phyloP scores from a whole-genome alignment of 2,113 vertebrate species.

The Albula goreensis region DNA sequence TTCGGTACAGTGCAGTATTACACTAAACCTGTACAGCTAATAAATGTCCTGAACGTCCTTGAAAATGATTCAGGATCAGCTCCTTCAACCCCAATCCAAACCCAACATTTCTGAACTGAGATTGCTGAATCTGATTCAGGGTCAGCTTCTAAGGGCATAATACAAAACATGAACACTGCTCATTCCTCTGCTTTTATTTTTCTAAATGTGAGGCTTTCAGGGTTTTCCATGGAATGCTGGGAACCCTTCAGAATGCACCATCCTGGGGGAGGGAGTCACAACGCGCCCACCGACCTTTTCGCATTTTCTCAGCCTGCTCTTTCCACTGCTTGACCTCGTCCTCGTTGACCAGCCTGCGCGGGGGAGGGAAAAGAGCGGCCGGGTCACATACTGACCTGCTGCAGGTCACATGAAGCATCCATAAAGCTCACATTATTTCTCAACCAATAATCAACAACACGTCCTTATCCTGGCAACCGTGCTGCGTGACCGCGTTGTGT shows the following conservation, averaged over 20 bases:
- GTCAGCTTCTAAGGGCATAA: neutral
- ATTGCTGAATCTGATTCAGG: no score
- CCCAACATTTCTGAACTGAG: neutral
- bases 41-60: neutral
- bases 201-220: neutral
- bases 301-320: constrained; percentile 98
- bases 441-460: no score
- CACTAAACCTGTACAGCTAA: neutral
- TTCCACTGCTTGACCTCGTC: constrained; percentile 99
- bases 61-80: neutral
- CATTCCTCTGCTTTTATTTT: no score
- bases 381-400: neutral
- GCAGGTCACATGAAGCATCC: neutral
- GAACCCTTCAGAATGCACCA: neutral
- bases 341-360: constrained; percentile 92
- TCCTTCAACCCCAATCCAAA: neutral
- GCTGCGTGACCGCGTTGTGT: neutral
- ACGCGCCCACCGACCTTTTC: constrained; percentile 78
- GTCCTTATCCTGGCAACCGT: neutral
- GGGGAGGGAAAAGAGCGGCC: constrained; percentile 21
- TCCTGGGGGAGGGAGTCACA: neutral
- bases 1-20: no score
- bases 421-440: neutral
- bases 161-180: neutral
- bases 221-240: neutral